A percentile compares a stretch with the other conserved stretches of the same genome.
Evolutionary conservation across 2,797 vertebrate species (phyloP).

Genomic region (Sciurus carolinensis): DNA sequence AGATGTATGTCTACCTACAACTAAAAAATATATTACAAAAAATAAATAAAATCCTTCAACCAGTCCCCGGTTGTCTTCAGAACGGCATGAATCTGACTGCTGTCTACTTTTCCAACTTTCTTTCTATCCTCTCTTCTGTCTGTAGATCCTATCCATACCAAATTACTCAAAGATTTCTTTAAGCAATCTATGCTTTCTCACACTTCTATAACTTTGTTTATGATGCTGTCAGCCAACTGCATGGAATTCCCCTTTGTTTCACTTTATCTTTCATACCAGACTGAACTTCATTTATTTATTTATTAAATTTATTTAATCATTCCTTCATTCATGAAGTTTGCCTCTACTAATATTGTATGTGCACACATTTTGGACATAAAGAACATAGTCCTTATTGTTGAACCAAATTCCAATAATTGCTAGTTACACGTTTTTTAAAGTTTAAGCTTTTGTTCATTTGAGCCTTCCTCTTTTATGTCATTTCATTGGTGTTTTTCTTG

Average conservation of each 20-base stretch:
- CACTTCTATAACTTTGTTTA: background rate
- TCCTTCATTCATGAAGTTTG: conserved; percentile 13
- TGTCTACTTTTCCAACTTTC: background rate
- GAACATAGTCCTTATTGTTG: conserved; percentile 13
- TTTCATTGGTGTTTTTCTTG: background rate
- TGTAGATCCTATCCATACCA: background rate
- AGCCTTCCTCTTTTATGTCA: background rate
- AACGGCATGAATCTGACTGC: background rate
- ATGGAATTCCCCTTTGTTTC: background rate
- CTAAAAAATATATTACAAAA: no score
- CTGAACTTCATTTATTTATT: background rate
- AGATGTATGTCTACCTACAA: no score
- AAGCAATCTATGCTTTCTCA: background rate
- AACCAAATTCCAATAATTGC: background rate
- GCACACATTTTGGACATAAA: background rate
- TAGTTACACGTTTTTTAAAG: background rate
- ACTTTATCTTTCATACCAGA: background rate
- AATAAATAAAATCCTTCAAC: background rate
- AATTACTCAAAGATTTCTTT: background rate
- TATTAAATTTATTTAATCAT: background rate
- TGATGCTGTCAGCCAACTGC: background rate
- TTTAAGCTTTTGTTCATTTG: conserved; percentile 32
- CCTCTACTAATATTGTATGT: background rate
- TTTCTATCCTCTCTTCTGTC: background rate
- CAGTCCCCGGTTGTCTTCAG: background rate